Percentiles rank a stretch among this genome's conserved stretches.
Conservation (phyloP, 1,140 invertebrate species). For the Brachionus rubens region DNA sequence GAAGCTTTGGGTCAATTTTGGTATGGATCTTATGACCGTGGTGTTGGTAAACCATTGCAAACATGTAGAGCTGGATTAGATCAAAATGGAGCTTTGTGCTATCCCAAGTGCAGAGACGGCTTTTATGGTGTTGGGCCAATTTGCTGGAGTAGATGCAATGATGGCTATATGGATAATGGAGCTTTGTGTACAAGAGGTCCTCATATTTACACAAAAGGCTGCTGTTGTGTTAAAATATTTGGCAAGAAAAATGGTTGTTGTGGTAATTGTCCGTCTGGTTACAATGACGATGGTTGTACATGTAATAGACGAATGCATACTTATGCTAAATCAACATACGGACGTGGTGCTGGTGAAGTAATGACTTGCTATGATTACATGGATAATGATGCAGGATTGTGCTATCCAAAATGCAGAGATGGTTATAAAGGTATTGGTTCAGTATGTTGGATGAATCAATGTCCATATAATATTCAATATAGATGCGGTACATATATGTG, state of each 20-base stretch:
- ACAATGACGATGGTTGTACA: constrained; percentile 33
- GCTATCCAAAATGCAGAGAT: constrained; percentile 15
- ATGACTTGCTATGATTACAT: not conserved
- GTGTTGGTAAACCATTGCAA: not conserved
- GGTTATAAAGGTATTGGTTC: constrained; percentile 33
- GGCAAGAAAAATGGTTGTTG: not conserved
- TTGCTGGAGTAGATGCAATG: constrained; percentile 4
- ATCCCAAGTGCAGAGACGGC: not conserved
- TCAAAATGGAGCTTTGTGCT: constrained; percentile 19
- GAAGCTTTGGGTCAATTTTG: constrained; percentile 10
- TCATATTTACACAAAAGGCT: constrained; percentile 22
- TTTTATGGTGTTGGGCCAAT: constrained; percentile 20
- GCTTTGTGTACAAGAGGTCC: not conserved
- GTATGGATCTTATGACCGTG: constrained; percentile 4
- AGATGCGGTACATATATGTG: not conserved
- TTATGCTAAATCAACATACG: constrained; percentile 16
- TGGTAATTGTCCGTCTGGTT: constrained; percentile 13
- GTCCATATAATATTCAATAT: not conserved
- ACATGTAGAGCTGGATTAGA: not conserved
- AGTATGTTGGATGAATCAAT: constrained; percentile 13
- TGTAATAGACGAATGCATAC: not conserved
- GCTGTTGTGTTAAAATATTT: not conserved
- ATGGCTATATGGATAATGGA: not conserved
- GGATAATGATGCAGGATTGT: not conserved
- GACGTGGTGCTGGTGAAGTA: not conserved